Evolutionary conservation across 2,797 vertebrate genomes (phyloP).

Genomic region (Melanotaenia maccullochi): DNA sequence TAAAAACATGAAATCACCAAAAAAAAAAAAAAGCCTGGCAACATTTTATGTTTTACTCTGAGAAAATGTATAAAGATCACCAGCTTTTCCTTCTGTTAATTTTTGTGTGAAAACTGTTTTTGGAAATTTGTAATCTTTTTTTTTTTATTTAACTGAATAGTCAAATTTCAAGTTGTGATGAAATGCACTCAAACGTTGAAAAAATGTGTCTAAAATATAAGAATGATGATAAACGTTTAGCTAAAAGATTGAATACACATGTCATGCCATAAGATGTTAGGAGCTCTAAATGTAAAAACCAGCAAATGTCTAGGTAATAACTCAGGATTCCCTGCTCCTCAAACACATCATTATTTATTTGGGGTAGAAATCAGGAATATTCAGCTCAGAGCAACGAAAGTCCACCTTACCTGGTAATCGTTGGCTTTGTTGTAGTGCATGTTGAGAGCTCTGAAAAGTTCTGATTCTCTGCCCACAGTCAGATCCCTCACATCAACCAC

Average conservation of each 20-base stretch:
- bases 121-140: no score
- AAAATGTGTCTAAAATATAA: neutral
- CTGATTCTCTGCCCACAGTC: conserved; percentile 87
- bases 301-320: neutral
- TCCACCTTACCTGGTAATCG: conserved; percentile 88
- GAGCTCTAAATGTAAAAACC: neutral
- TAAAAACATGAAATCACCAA: no score
- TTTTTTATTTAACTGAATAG: no score
- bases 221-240: neutral
- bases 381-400: no score
- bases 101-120: neutral
- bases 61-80: neutral
- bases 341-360: neutral
- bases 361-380: neutral
- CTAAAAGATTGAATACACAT: neutral
- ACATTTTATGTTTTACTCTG: neutral
- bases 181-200: neutral
- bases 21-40: neutral
- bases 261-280: neutral
- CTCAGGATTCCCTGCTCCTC: conserved; percentile 4
- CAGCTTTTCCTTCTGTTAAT: no score
- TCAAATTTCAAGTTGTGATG: neutral
- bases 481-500: conserved; percentile 74
- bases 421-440: conserved; percentile 94
- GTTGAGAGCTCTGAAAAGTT: conserved; percentile 92